Conservation (phyloP, 2,888 invertebrate genomes). For the Rhagonycha fulva region DNA sequence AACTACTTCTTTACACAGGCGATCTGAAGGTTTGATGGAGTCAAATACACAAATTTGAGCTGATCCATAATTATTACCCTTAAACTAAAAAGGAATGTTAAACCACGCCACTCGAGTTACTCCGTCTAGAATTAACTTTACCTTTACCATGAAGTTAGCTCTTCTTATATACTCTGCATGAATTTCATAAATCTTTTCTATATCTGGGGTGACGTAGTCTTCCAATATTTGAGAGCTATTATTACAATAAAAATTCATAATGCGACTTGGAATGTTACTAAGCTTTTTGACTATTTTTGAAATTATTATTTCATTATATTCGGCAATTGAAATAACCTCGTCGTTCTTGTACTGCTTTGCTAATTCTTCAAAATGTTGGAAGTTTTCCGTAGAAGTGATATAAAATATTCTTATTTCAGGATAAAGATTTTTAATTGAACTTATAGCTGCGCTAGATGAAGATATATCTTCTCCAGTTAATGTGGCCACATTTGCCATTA, state of each 20-base stretch:
- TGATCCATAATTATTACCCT: slow-evolving; percentile 50
- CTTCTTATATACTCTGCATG: slow-evolving; percentile 47
- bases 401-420: slow-evolving; percentile 63
- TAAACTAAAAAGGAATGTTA: slow-evolving; percentile 43
- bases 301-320: slow-evolving; percentile 39
- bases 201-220: slow-evolving; percentile 62
- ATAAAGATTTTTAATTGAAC: slow-evolving; percentile 55
- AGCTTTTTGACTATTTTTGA: slow-evolving; percentile 43
- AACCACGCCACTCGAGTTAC: neutral
- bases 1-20: slow-evolving; percentile 57
- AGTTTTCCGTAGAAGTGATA: slow-evolving; percentile 52
- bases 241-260: slow-evolving; percentile 48
- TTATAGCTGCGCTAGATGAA: slow-evolving; percentile 54
- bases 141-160: slow-evolving; percentile 42
- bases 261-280: slow-evolving; percentile 44
- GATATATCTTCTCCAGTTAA: slow-evolving; percentile 56
- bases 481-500: slow-evolving; percentile 58
- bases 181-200: slow-evolving; percentile 51
- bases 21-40: slow-evolving; percentile 40
- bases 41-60: slow-evolving; percentile 45
- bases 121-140: slow-evolving; percentile 14
- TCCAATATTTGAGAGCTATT: slow-evolving; percentile 57
- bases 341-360: slow-evolving; percentile 58
- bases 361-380: slow-evolving; percentile 56
- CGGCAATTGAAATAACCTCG: slow-evolving; percentile 54